A percentile compares a stretch with the other conserved stretches of the same genome.
Conservation (phyloP, 2,797 vertebrate species). For the Propithecus deckenii region DNA sequence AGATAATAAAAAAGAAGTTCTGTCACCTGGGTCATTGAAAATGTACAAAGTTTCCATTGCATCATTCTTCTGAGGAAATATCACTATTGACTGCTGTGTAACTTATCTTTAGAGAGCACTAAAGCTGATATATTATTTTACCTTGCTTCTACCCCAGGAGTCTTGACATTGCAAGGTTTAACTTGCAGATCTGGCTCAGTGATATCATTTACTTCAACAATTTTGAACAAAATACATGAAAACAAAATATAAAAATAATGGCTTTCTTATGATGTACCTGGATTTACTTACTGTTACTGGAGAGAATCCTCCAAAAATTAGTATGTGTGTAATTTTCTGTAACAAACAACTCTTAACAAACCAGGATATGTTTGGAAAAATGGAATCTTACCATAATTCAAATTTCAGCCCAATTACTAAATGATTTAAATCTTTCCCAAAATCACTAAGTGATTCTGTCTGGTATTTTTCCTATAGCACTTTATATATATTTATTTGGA, state of each 20-base stretch:
- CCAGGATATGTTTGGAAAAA: neutral
- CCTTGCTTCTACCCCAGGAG: neutral
- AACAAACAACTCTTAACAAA: neutral
- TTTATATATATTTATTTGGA: neutral
- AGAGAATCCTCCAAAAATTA: neutral
- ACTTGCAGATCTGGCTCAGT: neutral
- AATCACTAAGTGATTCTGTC: neutral
- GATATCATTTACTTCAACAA: neutral
- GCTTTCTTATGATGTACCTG: neutral
- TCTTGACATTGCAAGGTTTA: neutral
- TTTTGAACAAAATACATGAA: neutral
- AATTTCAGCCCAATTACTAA: neutral
- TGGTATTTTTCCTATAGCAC: neutral
- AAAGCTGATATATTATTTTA: neutral
- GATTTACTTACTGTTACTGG: neutral
- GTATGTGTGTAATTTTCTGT: neutral
- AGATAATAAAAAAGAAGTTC: neutral
- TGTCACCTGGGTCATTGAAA: neutral
- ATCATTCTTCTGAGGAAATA: conserved; percentile 1
- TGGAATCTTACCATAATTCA: neutral
- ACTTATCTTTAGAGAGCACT: neutral
- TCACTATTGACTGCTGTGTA: neutral
- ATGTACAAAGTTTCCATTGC: neutral
- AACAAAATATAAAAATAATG: neutral
- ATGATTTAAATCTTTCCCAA: neutral